Base-by-base conservation (phyloP, 2,113 vertebrate genomes). In the Grantiella picta region DNA sequence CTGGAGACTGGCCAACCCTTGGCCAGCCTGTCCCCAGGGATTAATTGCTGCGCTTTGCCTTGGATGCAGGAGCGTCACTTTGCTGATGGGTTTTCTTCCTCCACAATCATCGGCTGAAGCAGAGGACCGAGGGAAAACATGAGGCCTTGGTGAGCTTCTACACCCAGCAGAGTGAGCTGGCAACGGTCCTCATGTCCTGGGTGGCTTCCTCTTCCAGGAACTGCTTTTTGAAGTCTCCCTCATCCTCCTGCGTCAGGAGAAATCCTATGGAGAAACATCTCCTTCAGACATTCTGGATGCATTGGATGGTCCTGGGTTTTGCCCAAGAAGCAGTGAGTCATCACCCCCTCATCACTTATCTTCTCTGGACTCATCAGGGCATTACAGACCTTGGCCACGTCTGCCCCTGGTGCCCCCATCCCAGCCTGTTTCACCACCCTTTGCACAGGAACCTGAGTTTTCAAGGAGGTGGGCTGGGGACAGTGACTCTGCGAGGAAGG, bases 371-470 rank as follows among this genome's bases (percentile, higher is more conserved):
- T 77, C 35, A 11, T 11, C 1, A 2, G n/a, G 35, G 2, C n/a
- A 19, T 53, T 20, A 45, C 69, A 71, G 52, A 75, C 35, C 40
- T 38, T 0, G 0, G n/a, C 7, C 83, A 64, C 0, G 0, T 45
- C 53, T 60, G 59, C 40, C 61, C 57, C 16, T 5, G 10, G 22
- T 61, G 49, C 15, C 76, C 75, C 53, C 40, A 50, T 87, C 75
- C 60, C 81, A 59, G 38, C 52, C 47, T 21, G 7, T 91, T 84
- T 73, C 82, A 47, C 33, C 82, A 53, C 17, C 4, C 6, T n/a
- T 56, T 8, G 38, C 82, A 38, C 38, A 18, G n/a, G 12, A 82
- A n/a, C 15, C 13, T 1, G 7, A 57, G 27, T 56, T 72, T 76
- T 47, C 4, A 5, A 4, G 1, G 68, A 20, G 24, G 17, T 3